phyloP scores from a whole-genome alignment of 2,113 vertebrate species.

The Damaliscus lunatus region DNA sequence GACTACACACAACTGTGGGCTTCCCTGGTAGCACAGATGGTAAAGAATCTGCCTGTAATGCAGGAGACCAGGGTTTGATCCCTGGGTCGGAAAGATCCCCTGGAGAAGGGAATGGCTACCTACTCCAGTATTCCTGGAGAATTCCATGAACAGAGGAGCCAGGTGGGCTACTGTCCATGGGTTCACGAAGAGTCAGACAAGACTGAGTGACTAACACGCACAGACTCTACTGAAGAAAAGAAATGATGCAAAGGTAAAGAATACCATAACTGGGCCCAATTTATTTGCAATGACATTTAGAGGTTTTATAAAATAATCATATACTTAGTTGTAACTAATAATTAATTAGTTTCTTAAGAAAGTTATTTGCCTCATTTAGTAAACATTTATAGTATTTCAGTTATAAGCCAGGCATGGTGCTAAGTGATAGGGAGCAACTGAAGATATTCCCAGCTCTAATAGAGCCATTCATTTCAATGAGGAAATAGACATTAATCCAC shows the following conservation, averaged over 20 bases:
- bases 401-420: background rate
- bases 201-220: background rate
- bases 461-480: background rate
- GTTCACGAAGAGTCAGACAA: background rate
- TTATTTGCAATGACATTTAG: conserved; percentile 3
- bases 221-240: background rate
- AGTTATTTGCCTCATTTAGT: background rate
- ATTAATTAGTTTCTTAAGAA: background rate
- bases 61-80: background rate
- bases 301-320: background rate
- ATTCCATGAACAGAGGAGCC: background rate
- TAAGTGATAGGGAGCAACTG: background rate
- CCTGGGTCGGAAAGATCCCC: background rate
- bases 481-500: background rate
- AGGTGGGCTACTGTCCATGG: background rate
- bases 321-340: background rate
- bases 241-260: background rate
- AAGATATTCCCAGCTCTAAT: background rate
- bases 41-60: background rate
- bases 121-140: background rate
- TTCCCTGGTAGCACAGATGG: background rate
- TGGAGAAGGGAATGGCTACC: background rate
- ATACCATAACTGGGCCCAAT: background rate
- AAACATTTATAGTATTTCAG: background rate
- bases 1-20: background rate